Percentiles rank a stretch among this genome's conserved stretches.
These are phyloP conservation scores for Dipodomys ordii DNA, from an alignment of 2,113 vertebrate species.

Conservation along the genomic window DNA sequence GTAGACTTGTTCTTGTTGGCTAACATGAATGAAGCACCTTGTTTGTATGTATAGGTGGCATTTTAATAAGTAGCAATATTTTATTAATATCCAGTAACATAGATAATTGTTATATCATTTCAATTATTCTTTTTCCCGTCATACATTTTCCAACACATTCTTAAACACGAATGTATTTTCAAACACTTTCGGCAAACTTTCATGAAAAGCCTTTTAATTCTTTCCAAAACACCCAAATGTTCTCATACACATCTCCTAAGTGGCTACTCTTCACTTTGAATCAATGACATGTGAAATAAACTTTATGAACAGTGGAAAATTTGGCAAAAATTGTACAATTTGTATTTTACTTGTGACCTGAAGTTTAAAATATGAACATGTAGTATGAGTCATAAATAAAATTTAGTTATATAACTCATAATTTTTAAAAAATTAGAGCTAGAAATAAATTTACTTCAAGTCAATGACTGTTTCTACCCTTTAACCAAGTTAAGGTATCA, in stretches of 20 bases:
- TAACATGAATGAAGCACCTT: not conserved
- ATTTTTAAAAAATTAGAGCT: not conserved
- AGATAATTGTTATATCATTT: not conserved
- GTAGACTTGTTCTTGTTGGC: not conserved
- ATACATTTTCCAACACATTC: not conserved
- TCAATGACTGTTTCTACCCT: not conserved
- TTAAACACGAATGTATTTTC: not conserved
- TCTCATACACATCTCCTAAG: not conserved
- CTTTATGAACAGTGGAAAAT: not conserved
- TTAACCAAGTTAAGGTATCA: not conserved
- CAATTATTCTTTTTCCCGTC: not conserved
- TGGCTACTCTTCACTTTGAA: not conserved
- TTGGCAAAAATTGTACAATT: not conserved
- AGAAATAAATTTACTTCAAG: not conserved
- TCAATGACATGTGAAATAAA: conserved; percentile 16
- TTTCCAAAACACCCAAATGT: not conserved
- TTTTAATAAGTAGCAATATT: not conserved
- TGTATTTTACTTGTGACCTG: not conserved
- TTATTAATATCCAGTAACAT: conserved; percentile 34
- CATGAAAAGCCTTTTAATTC: not conserved
- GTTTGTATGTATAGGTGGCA: not conserved
- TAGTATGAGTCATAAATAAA: not conserved
- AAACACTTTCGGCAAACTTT: not conserved
- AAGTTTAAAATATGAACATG: not conserved
- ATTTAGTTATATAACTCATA: not conserved